Percentiles rank a stretch among this genome's conserved stretches.
Evolutionary conservation across 2,797 vertebrate genomes (phyloP).

Genomic region (Avahi laniger): DNA sequence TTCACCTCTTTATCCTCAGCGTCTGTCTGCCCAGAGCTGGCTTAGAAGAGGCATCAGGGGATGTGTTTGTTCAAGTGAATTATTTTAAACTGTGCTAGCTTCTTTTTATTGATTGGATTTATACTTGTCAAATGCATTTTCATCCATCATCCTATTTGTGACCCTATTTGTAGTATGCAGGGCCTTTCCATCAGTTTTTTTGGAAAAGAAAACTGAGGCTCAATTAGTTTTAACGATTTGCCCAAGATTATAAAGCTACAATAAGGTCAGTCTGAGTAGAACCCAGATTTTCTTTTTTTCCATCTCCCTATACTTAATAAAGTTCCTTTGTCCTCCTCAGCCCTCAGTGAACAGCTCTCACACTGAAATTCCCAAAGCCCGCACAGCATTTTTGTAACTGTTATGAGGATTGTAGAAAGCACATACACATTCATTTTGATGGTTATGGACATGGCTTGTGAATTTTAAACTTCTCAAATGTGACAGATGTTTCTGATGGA

Average conservation of each 20-base stretch:
- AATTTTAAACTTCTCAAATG: slow-evolving; percentile 49
- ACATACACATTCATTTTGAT: neutral
- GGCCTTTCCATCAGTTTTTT: slow-evolving; percentile 22
- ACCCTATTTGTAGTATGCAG: neutral
- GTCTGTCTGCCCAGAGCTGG: neutral
- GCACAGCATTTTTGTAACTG: neutral
- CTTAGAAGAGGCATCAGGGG: neutral
- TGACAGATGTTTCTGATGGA: neutral
- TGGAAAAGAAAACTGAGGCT: slow-evolving; percentile 43
- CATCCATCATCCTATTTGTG: neutral
- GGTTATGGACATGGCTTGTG: neutral
- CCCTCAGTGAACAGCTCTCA: neutral
- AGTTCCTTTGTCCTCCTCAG: neutral
- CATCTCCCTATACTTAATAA: neutral
- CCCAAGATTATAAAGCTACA: neutral
- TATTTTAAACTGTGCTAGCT: slow-evolving; percentile 6
- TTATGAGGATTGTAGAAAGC: neutral
- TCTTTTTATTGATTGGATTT: neutral
- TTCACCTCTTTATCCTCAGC: neutral
- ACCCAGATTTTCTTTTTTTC: neutral
- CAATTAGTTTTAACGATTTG: neutral
- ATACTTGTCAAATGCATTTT: neutral
- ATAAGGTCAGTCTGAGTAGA: neutral
- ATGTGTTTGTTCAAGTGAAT: neutral
- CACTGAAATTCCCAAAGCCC: neutral